A percentile compares a stretch with the other conserved stretches of the same genome.
These are phyloP conservation scores for Drosophila acutilabella DNA, from an alignment of 2,888 invertebrate genomes.

Conservation along the genomic window DNA sequence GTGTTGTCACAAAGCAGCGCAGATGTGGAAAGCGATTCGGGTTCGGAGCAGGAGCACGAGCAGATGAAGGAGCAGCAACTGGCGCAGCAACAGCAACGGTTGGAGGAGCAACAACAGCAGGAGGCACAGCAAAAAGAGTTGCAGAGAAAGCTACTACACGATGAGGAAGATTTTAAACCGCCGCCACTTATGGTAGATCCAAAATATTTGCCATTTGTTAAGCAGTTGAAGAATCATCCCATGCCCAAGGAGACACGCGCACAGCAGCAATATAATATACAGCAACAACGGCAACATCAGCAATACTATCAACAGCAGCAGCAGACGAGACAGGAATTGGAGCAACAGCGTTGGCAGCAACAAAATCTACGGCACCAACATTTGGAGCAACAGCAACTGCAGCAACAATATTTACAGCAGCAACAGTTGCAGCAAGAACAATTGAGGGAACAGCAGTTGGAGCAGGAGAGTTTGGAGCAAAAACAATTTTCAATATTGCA, in stretches of 20 bases:
- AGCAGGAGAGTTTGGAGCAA: constrained; percentile 11
- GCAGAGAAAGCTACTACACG: neutral
- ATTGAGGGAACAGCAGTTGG: neutral
- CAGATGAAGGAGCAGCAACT: neutral
- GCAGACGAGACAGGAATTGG: neutral
- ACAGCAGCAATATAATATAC: neutral
- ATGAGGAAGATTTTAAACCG: constrained; percentile 5
- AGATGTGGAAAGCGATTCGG: constrained; percentile 2
- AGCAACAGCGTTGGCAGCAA: neutral
- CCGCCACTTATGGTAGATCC: constrained; percentile 55
- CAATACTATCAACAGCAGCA: neutral
- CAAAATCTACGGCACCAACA: neutral
- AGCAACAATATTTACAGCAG: neutral
- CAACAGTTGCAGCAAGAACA: neutral
- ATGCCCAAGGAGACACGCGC: constrained; percentile 18
- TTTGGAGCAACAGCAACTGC: neutral
- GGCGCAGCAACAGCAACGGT: neutral
- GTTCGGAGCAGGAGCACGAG: neutral
- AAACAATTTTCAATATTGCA: constrained; percentile 13
- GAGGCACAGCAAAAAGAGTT: neutral
- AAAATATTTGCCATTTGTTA: constrained; percentile 54
- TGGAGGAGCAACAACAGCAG: neutral
- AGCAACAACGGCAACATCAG: neutral
- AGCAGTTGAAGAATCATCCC: constrained; percentile 41
- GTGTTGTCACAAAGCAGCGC: neutral